Base-by-base conservation (phyloP, 2,113 vertebrate species). In the Rallus limicola region DNA sequence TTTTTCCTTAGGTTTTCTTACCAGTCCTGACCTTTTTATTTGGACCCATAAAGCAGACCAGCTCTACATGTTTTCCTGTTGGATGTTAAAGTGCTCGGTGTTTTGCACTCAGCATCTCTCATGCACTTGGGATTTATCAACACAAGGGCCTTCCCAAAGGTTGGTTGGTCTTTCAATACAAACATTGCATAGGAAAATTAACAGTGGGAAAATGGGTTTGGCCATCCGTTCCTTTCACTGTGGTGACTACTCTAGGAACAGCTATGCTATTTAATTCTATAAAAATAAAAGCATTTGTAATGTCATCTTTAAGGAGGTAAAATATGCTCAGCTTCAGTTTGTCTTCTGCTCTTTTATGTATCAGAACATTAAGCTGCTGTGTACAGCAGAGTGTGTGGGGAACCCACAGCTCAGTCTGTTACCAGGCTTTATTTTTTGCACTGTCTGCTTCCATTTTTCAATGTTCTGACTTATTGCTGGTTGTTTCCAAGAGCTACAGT, bases 381-480 rank as follows among this genome's bases (percentile, higher is more conserved):
- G 31, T 23, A 90, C 2, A 79, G 86, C 69, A 42, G 86, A 62
- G 63, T 1, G 4, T 76, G 80, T 36, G 86, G 69, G 80, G 88
- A 96, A 42, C 33, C 93, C 86, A 36, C 70, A 72, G 80, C 88
- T 67, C 80, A 84, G 90, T 28, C 88, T 96, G 92, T 71, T 83
- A 88, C 29, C 79, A 31, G 12, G 26, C 77, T 94, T 88, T 68
- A 78, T 90, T 96, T 94, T 90, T 79, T 91, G 65, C 74, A 46
- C 77, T 78, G 77, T 68, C 91, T 95, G 90, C 82, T 91, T 85
- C 80, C 69, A 82, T 75, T 92, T 93, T 68, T 53, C 79, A 70
- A 1, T 2, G 60, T 25, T 93, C 83, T 62, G 80, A 78, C 83
- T 87, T 93, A 42, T 3, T 62, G 88, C 74, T 69, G 76, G 29